Evolutionary conservation across 2,888 invertebrate genomes (phyloP).

Genomic region (Limenitis arthemis): DNA sequence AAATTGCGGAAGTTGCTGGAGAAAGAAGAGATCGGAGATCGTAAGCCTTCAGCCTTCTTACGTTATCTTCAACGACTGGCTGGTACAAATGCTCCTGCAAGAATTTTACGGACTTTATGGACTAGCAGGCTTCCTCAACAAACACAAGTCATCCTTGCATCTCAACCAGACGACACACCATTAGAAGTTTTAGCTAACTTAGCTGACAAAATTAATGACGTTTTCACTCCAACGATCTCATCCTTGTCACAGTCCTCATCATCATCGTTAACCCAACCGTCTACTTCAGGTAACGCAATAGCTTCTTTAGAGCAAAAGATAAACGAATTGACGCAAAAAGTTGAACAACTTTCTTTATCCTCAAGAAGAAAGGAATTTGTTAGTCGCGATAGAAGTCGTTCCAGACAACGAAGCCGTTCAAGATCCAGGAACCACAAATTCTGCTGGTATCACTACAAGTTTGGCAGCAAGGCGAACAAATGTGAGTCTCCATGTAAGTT

Average conservation of each 20-base stretch:
- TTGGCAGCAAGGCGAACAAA: no score
- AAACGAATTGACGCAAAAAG: background rate
- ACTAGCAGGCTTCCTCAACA: background rate
- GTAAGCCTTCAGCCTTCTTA: background rate
- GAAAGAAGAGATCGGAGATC: background rate
- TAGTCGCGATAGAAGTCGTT: no score
- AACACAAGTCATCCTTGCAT: background rate
- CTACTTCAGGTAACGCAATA: no score
- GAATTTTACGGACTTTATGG: background rate
- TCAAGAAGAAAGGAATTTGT: no score
- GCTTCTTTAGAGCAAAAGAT: background rate
- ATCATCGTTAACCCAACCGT: no score
- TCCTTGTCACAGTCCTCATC: background rate
- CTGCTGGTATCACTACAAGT: no score
- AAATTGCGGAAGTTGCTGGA: background rate
- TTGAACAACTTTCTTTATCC: background rate
- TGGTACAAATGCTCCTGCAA: background rate
- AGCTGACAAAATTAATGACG: background rate
- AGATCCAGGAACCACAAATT: no score
- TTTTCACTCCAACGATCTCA: background rate
- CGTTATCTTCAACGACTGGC: background rate
- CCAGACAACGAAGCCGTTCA: no score
- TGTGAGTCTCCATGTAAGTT: no score
- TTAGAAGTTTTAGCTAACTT: no score
- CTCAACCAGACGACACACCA: no score